Evolutionary conservation across 1,140 invertebrate species (phyloP), one percentile per base, ranked within the genome.

Genomic region (Drosophila lini): DNA sequence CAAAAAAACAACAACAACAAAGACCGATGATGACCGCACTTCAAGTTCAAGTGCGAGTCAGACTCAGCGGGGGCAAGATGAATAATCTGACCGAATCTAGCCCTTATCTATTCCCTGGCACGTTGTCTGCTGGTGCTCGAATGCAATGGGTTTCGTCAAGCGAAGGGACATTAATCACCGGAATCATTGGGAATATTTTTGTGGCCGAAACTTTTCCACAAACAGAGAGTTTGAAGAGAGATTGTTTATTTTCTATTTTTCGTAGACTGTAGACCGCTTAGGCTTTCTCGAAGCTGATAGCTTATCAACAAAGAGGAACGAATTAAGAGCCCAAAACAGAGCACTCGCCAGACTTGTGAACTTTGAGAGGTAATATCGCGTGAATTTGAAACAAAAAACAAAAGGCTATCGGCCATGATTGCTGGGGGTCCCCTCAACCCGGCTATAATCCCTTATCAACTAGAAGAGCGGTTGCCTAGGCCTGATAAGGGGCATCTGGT

Each of bases 151-250:
- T 53, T 59, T 50, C 32, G 28, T 16, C 13, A 60, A 15, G 19
- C 13, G 11, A 47, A 59, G 53, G 38, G 28, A 36, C 41, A 63
- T 62, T 47, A 47, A 52, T 75, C 45, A 56, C 59, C 38, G 41
- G 41, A 22, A 38, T 58, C 44, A 10, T 56, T 61, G 55, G 57
- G 36, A 65, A 65, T 69, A 56, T 74, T 75, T 57, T 71, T 57
- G 53, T 44, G 11, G 45, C n/a, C 48, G 11, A 76, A 81, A 86
- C 69, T 69, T 86, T 86, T 82, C 82, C 82, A 65, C 50, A 60
- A 44, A 45, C 34, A 22, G 34, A 38, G 8, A 15, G 38, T 47
- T 40, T 16, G 7, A 8, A 28, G 11, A 47, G 42, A 55, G 52
- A 55, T 42, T 15, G 28, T 36, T 74, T 78, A 60, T 83, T 82